Base-by-base conservation (phyloP, 2,113 vertebrate species). In the Benitochromis conjunctus region DNA sequence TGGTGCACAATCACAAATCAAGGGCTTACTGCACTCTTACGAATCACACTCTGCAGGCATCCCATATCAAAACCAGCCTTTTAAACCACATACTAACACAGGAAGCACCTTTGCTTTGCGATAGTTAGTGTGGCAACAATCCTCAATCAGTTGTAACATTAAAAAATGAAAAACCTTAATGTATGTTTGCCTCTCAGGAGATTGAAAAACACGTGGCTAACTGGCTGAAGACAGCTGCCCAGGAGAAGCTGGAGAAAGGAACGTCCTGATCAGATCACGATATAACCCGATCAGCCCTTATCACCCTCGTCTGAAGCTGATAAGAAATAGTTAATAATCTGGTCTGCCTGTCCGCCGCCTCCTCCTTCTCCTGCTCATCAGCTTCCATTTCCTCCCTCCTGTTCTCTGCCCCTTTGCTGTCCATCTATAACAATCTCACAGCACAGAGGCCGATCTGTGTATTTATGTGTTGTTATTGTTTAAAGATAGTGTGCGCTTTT, bases 141-240 rank as follows among this genome's bases (percentile, higher is more conserved):
- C 4, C 18, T 13, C 11, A 76, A 51, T 18, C 26, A 58, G 14
- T 48, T 81, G n/a, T 5, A 58, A 7, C 41, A 16, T 54, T 21
- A 43, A 11, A 51, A 38, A 1, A 71, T 11, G 3, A 24, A 2
- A 60, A 43, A 13, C 34, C 3, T 66, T 60, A 31, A 53, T 13
- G 71, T 53, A 10, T 54, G 6, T 69, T 5, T 62, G 9, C 29
- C 74, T 84, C 78, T 83, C 84, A 96, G 96, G 93, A 91, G 90
- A 96, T 95, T 82, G 92, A 93, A 78, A 79, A 56, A 4, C 94
- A 90, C 6, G 94, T 97, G 60, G 78, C 71, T 14, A 21, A 41
- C 5, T 97, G 97, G 96, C 89, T 97, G 84, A 91, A 92, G 89
- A 78, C n/a, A 11, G 95, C 95, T 1, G 87, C 78, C 19, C 34